Base-by-base conservation (phyloP, 2,113 vertebrate species). In the Ochotona princeps region DNA sequence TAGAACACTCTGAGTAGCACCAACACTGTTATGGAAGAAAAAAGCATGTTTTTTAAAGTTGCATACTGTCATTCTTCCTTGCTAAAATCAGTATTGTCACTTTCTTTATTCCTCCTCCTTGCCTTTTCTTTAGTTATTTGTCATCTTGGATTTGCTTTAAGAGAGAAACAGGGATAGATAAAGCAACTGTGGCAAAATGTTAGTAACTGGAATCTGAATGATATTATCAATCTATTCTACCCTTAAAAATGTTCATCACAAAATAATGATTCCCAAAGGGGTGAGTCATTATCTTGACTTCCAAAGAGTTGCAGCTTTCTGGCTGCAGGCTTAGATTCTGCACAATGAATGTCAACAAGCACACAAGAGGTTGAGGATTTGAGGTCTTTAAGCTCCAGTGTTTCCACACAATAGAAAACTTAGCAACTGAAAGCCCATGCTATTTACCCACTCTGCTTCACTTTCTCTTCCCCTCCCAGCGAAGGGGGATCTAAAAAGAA, bases 301-400 rank as follows among this genome's bases (percentile, higher is more conserved):
- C 85, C 95, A 38, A 38, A 81, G 89, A 93, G 73, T 0, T 91
- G 38, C 25, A 84, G 47, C 32, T 90, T 76, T 87, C 57, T 66
- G 49, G 32, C 38, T 92, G 15, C 83, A 86, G 92, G 8, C 2
- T 84, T 69, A 75, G 90, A 96, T 97, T 93, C 95, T 91, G 21
- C 32, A 69, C n/a, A 66, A 85, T 5, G 30, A 93, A 96, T n/a
- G 85, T 30, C 69, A 89, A 67, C 61, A 89, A 74, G 85, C 96
- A 94, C 8, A 88, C 72, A 87, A 90, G 44, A 80, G 15, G 20
- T 54, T 95, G 89, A 92, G 67, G 84, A 95, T 85, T 32, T 35
- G 63, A 51, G 13, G 26, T 14, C 14, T 83, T 28, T 80, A 2
- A 78, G 83, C 9, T 2, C 14, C 66, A 30, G 47, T 51, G 47